phyloP scores from a whole-genome alignment of 2,797 vertebrate genomes.

The Falco cherrug region DNA sequence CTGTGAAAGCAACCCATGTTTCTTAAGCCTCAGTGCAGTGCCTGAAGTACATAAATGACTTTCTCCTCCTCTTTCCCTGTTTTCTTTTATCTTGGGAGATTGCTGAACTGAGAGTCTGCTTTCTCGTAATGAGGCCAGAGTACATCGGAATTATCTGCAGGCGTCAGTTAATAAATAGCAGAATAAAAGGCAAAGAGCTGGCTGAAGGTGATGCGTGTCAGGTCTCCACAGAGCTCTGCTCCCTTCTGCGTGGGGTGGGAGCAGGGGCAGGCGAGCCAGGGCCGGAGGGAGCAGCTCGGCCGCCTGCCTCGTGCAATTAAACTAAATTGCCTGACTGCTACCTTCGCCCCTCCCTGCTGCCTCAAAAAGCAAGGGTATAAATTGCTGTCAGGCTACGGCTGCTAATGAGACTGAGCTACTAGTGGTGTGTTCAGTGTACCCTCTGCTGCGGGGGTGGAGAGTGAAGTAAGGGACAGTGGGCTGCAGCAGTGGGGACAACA shows the following conservation, averaged over 20 bases:
- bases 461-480: background rate
- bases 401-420: background rate
- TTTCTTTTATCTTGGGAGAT: constrained; percentile 24
- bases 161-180: constrained; percentile 34
- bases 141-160: background rate
- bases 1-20: background rate
- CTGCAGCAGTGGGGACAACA: background rate
- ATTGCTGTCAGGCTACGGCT: background rate
- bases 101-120: background rate
- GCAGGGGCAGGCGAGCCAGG: background rate
- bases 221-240: background rate
- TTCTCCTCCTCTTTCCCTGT: background rate
- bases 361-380: background rate
- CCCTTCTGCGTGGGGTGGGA: rapidly evolving
- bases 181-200: background rate
- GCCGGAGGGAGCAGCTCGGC: background rate
- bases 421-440: background rate
- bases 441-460: background rate
- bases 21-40: rapidly evolving
- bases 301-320: background rate
- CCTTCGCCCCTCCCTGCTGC: background rate
- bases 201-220: background rate
- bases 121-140: constrained; percentile 10
- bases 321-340: background rate
- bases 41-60: background rate